Conservation (phyloP, 1,140 invertebrate genomes). For the Dolichoris vasculosae region DNA sequence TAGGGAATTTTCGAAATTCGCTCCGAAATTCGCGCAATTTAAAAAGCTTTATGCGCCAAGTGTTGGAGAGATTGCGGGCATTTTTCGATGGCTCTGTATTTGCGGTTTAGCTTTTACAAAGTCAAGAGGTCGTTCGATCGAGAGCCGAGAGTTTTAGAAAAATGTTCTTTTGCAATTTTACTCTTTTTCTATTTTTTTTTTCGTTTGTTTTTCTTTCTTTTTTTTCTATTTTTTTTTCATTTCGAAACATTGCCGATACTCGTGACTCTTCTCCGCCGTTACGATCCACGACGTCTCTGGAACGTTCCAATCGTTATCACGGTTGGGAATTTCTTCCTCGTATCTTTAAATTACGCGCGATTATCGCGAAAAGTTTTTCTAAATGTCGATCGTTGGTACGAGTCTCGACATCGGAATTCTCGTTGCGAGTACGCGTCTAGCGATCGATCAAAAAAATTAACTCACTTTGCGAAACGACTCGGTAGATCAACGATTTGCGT, state of each 20-base stretch:
- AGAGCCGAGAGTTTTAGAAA: background rate
- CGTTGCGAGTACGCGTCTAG: background rate
- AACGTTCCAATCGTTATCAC: background rate
- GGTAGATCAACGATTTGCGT: background rate
- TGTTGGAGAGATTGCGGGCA: background rate
- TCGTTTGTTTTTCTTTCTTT: too few relatives aligned
- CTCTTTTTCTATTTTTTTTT: background rate
- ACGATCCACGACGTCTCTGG: background rate
- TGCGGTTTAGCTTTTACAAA: background rate
- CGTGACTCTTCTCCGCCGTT: background rate
- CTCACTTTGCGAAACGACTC: background rate
- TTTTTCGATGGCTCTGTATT: background rate
- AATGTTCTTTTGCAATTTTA: background rate
- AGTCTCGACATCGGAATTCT: too few relatives aligned
- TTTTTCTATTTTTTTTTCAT: background rate
- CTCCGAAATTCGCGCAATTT: background rate
- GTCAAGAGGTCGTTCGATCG: background rate
- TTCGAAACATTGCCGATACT: background rate
- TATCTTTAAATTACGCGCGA: background rate
- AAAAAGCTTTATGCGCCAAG: background rate
- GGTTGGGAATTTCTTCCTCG: background rate
- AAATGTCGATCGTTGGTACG: background rate
- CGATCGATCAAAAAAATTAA: background rate
- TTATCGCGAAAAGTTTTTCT: background rate
- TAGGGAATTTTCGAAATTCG: conserved; percentile 26